Evolutionary conservation across 2,888 invertebrate species (phyloP).

Genomic region (Beris chalybata): DNA sequence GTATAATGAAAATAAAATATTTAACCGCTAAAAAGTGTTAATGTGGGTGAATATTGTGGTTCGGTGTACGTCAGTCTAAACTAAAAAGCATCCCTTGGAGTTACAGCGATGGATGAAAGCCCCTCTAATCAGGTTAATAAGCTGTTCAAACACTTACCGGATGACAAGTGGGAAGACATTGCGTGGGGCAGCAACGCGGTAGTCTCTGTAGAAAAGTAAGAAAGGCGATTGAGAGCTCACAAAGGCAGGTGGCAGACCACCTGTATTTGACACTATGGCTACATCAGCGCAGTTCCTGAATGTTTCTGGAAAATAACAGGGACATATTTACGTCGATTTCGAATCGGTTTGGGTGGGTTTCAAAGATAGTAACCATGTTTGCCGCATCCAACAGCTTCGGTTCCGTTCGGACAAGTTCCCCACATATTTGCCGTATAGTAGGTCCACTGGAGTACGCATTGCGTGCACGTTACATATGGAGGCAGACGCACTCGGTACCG

Average conservation of each 20-base stretch:
- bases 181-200: constrained; percentile 62
- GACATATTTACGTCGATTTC: too few relatives aligned
- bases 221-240: constrained; percentile 69
- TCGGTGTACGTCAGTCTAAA: too few relatives aligned
- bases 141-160: constrained; percentile 59
- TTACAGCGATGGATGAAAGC: too few relatives aligned
- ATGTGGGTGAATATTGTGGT: too few relatives aligned
- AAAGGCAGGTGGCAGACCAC: constrained; percentile 72
- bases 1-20: too few relatives aligned
- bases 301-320: constrained; percentile 62
- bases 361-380: constrained; percentile 59
- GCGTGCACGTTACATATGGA: constrained; percentile 79
- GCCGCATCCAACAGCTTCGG: constrained; percentile 87
- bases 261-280: constrained; percentile 77
- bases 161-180: constrained; percentile 75
- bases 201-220: constrained; percentile 75
- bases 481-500: constrained; percentile 78
- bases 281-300: constrained; percentile 91
- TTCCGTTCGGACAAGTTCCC: constrained; percentile 84
- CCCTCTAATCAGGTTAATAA: too few relatives aligned
- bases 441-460: constrained; percentile 92
- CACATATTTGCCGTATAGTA: constrained; percentile 91
- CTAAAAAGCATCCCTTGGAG: too few relatives aligned
- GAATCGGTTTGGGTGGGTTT: too few relatives aligned
- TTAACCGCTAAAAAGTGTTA: too few relatives aligned